Evolutionary conservation across 2,113 vertebrate genomes (phyloP), one percentile per base, ranked within the genome.

Genomic region (human): DNA sequence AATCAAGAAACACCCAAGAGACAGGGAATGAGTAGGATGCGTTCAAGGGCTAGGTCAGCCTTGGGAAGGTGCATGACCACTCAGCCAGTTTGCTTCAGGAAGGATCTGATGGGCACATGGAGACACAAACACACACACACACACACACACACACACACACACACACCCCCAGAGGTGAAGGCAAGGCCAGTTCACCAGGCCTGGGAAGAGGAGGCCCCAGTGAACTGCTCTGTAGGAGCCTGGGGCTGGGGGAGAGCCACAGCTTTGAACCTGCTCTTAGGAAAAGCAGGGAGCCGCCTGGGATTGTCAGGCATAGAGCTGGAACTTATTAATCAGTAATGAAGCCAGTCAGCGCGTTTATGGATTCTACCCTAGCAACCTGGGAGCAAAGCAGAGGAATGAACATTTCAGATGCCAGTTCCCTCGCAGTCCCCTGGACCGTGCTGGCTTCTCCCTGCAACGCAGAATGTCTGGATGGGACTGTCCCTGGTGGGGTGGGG

Each of bases 311-410:
- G 93, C 68, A 66, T 17, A 55, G 75, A 90, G 89, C 92, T 90
- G 89, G 75, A 85, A 88, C 90, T 94, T 92, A 96, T 93, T 96
- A 95, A 94, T 94, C 94, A 88, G 81, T 83, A 84, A 84, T 68
- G 80, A 96, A 87, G 89, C 73, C 91, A 82, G 68, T 25, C 35
- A 9, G 32, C 73, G 32, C 95, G 92, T 94, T 96, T 87, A 83
- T 90, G 70, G 70, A 87, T 82, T 87, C 94, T 87, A 83, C 61
- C 92, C 81, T 94, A 80, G 92, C 96, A 97, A 94, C 95, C 48
- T 70, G 89, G 84, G 52, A 90, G 89, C 85, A 68, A 72, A 73
- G 72, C 30, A 0, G n/a, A 93, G 90, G 45, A 95, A 66, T 32
- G 88, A 89, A 38, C 50, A 48, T 64, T 93, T 82, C 80, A 72